Percentiles rank a stretch among this genome's conserved stretches.
Conservation (phyloP, 2,888 invertebrate species). For the Gonocerus acuteangulatus region DNA sequence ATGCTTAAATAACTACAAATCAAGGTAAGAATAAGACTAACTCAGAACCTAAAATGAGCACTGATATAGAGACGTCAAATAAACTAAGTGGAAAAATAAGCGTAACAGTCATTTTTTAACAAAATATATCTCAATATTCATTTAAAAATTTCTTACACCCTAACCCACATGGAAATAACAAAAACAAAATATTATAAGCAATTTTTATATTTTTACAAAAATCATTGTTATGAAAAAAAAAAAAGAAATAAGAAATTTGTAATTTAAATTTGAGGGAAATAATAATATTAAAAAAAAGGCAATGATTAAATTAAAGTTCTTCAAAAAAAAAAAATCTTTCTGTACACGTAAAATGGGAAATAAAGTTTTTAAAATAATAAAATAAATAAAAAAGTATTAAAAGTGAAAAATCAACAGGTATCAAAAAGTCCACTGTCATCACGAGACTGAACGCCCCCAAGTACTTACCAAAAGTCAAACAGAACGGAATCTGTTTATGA, state of each 20-base stretch:
- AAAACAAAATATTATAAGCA: too few relatives aligned
- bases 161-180: neutral
- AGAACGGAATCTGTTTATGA: neutral
- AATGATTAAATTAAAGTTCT: too few relatives aligned
- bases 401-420: neutral
- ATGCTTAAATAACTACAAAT: too few relatives aligned
- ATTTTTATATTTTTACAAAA: neutral
- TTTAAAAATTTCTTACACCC: constrained; percentile 1
- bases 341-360: too few relatives aligned
- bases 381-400: neutral
- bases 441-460: neutral
- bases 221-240: too few relatives aligned
- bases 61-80: neutral
- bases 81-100: neutral
- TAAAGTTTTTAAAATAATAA: neutral
- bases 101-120: neutral
- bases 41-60: too few relatives aligned
- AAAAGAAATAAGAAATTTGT: too few relatives aligned
- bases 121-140: neutral
- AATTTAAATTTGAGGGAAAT: too few relatives aligned
- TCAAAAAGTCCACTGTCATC: neutral
- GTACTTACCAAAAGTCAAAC: neutral
- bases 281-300: too few relatives aligned
- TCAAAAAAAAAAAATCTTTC: too few relatives aligned
- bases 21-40: too few relatives aligned